phyloP scores from a whole-genome alignment of 2,113 vertebrate species.

The Tetrax tetrax region DNA sequence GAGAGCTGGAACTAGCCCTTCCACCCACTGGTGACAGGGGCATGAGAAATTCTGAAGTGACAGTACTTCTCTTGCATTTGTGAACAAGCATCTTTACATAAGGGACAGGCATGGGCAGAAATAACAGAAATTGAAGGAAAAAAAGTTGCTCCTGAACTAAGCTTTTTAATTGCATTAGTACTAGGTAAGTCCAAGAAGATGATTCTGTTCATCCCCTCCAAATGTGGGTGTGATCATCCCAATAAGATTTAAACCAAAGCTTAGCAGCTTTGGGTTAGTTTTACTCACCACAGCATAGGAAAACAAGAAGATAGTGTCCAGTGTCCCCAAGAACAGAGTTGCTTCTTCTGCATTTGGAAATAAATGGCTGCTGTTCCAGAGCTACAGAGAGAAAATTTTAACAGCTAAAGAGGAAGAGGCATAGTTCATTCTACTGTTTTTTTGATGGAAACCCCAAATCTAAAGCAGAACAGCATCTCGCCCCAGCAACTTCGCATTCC shows the following conservation, averaged over 20 bases:
- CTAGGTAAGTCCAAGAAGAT: background rate
- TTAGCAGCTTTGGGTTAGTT: background rate
- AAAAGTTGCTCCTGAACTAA: background rate
- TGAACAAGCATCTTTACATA: background rate
- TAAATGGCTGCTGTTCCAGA: conserved; percentile 85
- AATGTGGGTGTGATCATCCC: background rate
- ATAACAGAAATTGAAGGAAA: background rate
- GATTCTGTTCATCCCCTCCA: background rate
- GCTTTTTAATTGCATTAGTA: background rate
- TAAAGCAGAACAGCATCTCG: background rate
- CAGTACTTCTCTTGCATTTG: background rate
- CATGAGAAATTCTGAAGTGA: background rate
- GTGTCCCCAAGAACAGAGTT: conserved; percentile 88
- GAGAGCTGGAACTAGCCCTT: background rate
- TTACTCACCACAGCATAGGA: conserved; percentile 94
- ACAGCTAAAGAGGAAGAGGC: background rate
- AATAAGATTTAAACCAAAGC: background rate
- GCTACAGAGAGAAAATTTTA: conserved; percentile 68
- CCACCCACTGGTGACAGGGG: background rate
- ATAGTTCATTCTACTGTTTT: background rate
- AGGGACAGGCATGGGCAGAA: background rate
- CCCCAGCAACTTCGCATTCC: background rate
- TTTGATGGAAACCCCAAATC: background rate
- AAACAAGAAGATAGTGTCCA: conserved; percentile 96
- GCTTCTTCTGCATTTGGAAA: conserved; percentile 85